Base-by-base conservation (phyloP, 2,888 invertebrate species). In the Drosophila nr. perissopoda region DNA sequence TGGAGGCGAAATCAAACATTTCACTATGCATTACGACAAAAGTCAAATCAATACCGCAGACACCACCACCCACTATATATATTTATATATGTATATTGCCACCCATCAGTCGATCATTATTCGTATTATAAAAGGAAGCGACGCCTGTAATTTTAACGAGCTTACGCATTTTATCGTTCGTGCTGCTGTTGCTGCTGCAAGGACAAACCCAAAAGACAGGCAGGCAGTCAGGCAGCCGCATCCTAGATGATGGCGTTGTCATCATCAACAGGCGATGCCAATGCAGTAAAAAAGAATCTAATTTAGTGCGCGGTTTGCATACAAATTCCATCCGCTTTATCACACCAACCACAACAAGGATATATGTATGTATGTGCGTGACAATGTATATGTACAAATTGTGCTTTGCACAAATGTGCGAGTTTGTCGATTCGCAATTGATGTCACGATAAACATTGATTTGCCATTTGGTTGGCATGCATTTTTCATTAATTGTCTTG, bases 401-500 rank as follows among this genome's bases (percentile, higher is more conserved):
- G 45, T 57, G 31, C 5, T 21, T 21, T 5, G 7, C 21, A 21
- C 40, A 42, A 42, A 42, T 42, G 21, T 45, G 29, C 66, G 59
- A 65, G 65, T 53, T 60, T 68, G 76, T 71, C 76, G 60, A 84
- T 80, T 87, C 80, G 58, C 78, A 78, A 92, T 90, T 91, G 87
- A 83, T 84, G 91, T 91, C 92, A 91, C 92, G 92, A 89, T 90
- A 91, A 91, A 90, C 88, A 91, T 91, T 92, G 92, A 91, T 91
- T 91, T 83, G 79, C 81, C 73, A 73, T 83, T 89, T 79, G 78
- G 71, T 21, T 29, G 78, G 65, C 75, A 87, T 90, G 89, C 87
- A 91, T 92, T 87, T 92, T 89, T 91, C 81, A 91, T 92, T 91
- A 92, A 92, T 92, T 92, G 90, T 74, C 78, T 68, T 74, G 73